Evolutionary conservation across 1,140 invertebrate genomes (phyloP).

Genomic region (Chlorops oryzae): DNA sequence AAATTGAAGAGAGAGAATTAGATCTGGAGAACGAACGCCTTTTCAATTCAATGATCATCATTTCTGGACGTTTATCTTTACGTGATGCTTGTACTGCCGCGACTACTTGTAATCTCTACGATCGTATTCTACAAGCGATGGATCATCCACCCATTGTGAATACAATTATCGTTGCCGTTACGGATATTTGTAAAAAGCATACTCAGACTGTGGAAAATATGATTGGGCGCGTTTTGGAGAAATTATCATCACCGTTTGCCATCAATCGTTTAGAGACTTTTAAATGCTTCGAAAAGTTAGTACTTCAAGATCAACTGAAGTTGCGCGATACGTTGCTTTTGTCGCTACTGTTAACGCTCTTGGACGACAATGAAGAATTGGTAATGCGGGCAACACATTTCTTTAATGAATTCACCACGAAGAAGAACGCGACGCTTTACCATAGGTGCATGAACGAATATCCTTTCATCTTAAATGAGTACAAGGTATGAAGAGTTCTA

Average conservation of each 20-base stretch:
- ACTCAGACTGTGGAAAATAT: conserved; percentile 35
- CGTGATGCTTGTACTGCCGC: conserved; percentile 26
- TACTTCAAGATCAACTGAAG: conserved; percentile 41
- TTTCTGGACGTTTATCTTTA: conserved; percentile 30
- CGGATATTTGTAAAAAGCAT: conserved; percentile 40
- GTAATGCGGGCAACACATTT: conserved; percentile 34
- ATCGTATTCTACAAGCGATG: conserved; percentile 27
- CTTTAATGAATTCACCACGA: conserved; percentile 31
- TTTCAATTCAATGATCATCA: conserved; percentile 43
- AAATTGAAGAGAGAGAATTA: conserved; percentile 29
- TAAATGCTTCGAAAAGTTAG: conserved; percentile 38
- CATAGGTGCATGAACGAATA: conserved; percentile 38
- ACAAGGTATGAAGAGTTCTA: conserved; percentile 11
- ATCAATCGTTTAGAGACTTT: conserved; percentile 39
- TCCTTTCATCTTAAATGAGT: conserved; percentile 42
- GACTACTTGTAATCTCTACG: conserved; percentile 24
- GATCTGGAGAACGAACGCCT: conserved; percentile 40
- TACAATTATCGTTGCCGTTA: conserved; percentile 35
- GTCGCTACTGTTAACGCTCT: conserved; percentile 26
- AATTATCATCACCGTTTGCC: conserved; percentile 29
- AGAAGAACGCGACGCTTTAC: conserved; percentile 34
- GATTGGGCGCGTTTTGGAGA: conserved; percentile 30
- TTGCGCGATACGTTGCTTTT: conserved; percentile 34
- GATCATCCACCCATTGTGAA: conserved; percentile 41
- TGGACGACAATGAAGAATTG: conserved; percentile 34